Evolutionary conservation across 1,140 invertebrate species (phyloP).

Genomic region (Drosophila azteca): DNA sequence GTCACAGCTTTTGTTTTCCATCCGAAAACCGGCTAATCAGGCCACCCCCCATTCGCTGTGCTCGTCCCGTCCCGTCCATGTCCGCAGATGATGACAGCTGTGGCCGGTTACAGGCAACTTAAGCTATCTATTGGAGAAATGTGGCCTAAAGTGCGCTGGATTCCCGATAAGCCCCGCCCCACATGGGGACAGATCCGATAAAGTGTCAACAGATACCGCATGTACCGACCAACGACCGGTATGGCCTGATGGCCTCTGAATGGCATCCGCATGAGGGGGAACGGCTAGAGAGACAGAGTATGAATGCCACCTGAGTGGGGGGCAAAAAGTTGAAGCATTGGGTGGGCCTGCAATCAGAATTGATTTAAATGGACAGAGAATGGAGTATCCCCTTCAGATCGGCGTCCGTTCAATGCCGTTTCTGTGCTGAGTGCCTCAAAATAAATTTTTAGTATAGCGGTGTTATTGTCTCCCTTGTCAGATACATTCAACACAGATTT

Average conservation of each 20-base stretch:
- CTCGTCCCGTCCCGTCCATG: neutral
- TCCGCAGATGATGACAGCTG: conserved; percentile 62
- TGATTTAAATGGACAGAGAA: conserved; percentile 22
- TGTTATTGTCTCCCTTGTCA: too few species aligned
- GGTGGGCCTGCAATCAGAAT: conserved; percentile 21
- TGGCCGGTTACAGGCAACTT: conserved; percentile 65
- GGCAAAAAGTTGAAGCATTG: conserved; percentile 16
- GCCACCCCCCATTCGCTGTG: conserved; percentile 28
- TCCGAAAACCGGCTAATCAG: conserved; percentile 42
- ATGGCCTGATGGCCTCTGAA: conserved; percentile 11
- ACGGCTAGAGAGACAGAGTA: neutral
- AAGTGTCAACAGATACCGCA: conserved; percentile 43
- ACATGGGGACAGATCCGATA: conserved; percentile 15
- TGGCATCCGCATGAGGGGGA: conserved; percentile 13
- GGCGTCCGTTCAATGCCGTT: too few species aligned
- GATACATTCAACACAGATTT: too few species aligned
- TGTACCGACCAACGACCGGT: neutral
- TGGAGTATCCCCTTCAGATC: too few species aligned
- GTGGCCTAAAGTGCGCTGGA: conserved; percentile 32
- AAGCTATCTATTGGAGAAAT: conserved; percentile 64
- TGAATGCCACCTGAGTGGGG: neutral
- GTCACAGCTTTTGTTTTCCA: neutral
- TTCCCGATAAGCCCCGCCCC: conserved; percentile 1
- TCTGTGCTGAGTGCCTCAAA: too few species aligned
- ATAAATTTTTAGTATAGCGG: neutral